phyloP scores from a whole-genome alignment of 2,113 vertebrate genomes.

The Cisticola juncidis region DNA sequence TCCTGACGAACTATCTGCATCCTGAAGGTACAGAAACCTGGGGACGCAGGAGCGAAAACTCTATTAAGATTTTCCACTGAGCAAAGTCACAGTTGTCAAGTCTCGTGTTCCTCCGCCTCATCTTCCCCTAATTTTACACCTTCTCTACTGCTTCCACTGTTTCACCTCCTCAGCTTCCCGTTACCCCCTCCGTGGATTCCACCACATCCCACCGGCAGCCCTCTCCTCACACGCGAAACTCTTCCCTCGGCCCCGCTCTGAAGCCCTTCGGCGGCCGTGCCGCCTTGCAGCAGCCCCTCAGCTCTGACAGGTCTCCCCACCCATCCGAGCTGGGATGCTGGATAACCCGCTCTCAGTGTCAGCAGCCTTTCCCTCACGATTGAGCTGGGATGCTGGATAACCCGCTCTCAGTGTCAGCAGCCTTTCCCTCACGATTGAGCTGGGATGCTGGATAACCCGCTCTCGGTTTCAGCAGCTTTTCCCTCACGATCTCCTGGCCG shows the following conservation, averaged over 20 bases:
- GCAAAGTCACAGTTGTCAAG: neutral
- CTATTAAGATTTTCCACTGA: neutral
- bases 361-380: no score
- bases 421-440: no score
- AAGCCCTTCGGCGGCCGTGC: neutral
- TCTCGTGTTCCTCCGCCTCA: neutral
- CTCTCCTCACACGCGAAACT: neutral
- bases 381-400: neutral
- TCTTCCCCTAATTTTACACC: neutral
- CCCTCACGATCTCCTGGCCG: neutral
- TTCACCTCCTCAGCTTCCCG: neutral
- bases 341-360: neutral
- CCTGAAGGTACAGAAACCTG: neutral
- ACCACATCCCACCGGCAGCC: neutral
- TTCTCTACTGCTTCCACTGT: neutral
- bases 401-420: neutral
- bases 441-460: rapidly evolving
- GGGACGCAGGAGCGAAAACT: neutral
- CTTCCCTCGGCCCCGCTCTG: rapidly evolving
- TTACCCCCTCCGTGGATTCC: neutral
- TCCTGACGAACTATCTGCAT: neutral
- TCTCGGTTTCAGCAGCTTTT: neutral
- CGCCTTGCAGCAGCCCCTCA: neutral
- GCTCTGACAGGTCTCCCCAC: neutral
- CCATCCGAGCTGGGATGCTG: no score